Base-by-base conservation (phyloP, 2,113 vertebrate genomes). In the Pygoscelis adeliae region DNA sequence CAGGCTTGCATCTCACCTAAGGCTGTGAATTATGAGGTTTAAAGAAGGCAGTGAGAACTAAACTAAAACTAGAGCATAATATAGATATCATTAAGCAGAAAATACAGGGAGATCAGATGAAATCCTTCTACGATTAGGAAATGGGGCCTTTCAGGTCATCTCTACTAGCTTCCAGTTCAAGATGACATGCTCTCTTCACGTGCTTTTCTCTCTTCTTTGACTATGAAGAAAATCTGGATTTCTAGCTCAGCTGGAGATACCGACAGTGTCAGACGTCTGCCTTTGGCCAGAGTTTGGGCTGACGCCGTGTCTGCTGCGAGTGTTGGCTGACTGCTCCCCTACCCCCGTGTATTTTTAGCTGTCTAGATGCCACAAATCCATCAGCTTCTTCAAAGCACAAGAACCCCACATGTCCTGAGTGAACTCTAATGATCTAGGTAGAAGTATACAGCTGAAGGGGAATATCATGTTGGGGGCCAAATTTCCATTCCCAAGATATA, bases 141-240 rank as follows among this genome's bases (percentile, higher is more conserved):
- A 44, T 11, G 15, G 34, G 49, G 44, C 4, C 25, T 77, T 83
- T 83, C 26, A 61, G 36, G 38, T 10, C 19, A 46, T n/a, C 10
- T 56, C 63, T 70, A 4, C 27, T 13, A 58, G 46, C 13, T 87
- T 84, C 65, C 13, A n/a, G 30, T 82, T 79, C 32, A 62, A 62
- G 84, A 78, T 12, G 19, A 63, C 15, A 21, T 0, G 1, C 0
- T 0, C 11, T 70, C 6, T 70, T 66, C 7, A 15, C 0, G 0
- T 20, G 52, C 6, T 89, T 83, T 85, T 88, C 30, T 94, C 18
- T 89, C 25, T 79, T 73, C 23, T 53, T 47, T 62, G 47, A 8
- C 53, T 53, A 2, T 7, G 38, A 82, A 87, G 65, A 89, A 77
- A 82, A 87, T 44, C 20, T 94, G 73, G 32, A 76, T 74, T 87